These are phyloP conservation scores for Budorcas taxicolor DNA, from an alignment of 2,113 vertebrate species.

Conservation along the genomic window DNA sequence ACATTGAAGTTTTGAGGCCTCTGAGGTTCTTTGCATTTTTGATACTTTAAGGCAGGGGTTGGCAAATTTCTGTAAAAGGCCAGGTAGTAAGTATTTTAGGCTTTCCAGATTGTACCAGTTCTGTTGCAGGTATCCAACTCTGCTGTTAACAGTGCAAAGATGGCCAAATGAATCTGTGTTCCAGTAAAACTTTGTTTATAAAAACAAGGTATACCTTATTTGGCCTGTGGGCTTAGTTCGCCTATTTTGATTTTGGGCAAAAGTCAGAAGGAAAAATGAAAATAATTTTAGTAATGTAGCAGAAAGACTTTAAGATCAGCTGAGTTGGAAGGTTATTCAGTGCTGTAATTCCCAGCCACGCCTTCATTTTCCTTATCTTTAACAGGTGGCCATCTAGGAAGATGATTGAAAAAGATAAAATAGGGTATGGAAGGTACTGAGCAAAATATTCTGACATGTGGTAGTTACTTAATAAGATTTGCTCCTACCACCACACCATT, in stretches of 20 bases:
- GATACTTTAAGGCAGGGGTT: background rate
- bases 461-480: background rate
- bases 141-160: background rate
- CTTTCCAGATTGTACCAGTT: background rate
- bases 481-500: background rate
- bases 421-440: background rate
- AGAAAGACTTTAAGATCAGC: background rate
- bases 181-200: conserved; percentile 27
- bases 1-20: background rate
- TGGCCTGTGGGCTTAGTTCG: conserved; percentile 12
- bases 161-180: background rate
- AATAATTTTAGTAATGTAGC: background rate
- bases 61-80: background rate
- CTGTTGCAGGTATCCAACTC: background rate
- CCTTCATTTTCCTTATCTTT: background rate
- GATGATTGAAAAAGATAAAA: background rate
- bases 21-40: background rate
- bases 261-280: background rate
- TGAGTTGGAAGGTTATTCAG: background rate
- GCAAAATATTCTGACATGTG: background rate
- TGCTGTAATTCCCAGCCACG: background rate
- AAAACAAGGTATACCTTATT: background rate
- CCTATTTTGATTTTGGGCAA: background rate
- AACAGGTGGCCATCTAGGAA: background rate
- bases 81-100: background rate